These are phyloP conservation scores for Mystacornis crossleyi DNA, from an alignment of 2,113 vertebrate species.

Conservation along the genomic window DNA sequence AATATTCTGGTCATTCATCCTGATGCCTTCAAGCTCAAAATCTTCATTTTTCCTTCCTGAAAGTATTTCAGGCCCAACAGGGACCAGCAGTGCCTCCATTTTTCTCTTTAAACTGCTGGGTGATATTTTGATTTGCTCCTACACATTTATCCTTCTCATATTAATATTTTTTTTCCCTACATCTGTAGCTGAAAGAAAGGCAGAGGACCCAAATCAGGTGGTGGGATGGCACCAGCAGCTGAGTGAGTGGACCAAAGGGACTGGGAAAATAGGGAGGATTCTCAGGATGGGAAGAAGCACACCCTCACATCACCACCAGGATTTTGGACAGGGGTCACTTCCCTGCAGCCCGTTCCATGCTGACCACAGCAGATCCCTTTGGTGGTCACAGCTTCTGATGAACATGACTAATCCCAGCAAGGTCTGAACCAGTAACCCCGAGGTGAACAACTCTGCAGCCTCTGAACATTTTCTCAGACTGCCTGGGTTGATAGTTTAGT, in stretches of 20 bases:
- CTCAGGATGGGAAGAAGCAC: neutral
- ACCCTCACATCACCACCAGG: rapidly evolving
- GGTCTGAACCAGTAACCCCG: neutral
- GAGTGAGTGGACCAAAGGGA: neutral
- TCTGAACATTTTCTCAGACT: constrained; percentile 29
- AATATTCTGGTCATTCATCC: neutral
- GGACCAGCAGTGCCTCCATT: neutral
- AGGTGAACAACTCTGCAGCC: constrained; percentile 3
- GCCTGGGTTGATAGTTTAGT: neutral
- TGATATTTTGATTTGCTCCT: neutral
- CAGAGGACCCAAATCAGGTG: neutral
- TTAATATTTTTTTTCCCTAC: neutral
- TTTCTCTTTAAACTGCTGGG: neutral
- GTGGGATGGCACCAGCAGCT: rapidly evolving
- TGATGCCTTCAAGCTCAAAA: neutral
- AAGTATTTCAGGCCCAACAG: neutral
- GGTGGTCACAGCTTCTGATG: neutral
- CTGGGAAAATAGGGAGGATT: neutral
- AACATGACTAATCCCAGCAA: neutral
- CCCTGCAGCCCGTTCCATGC: neutral
- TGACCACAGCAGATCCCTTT: neutral
- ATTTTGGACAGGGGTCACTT: neutral
- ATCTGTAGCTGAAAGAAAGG: neutral
- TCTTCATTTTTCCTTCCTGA: neutral
- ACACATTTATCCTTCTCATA: neutral